phyloP scores from a whole-genome alignment of 53 echinoderm and acorn worm species.

The Henricia sp. region DNA sequence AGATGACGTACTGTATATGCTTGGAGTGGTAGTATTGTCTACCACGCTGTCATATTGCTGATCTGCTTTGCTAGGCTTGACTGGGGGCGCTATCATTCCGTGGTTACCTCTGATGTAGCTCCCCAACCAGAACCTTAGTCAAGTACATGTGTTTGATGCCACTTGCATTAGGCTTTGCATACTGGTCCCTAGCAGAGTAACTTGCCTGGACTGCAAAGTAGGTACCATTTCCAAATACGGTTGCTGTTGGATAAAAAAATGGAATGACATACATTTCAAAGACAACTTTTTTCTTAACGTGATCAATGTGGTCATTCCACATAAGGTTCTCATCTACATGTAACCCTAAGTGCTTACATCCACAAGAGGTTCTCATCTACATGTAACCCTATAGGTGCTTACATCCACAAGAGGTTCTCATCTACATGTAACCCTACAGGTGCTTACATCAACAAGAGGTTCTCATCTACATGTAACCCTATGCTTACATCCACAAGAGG shows the following conservation, averaged over 20 bases:
- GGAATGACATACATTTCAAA: not conserved
- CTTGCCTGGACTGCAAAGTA: conserved; percentile 49
- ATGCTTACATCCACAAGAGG: no score
- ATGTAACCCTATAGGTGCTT: no score
- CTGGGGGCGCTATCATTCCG: not conserved
- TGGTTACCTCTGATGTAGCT: conserved; percentile 1
- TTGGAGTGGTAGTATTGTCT: conserved; percentile 8
- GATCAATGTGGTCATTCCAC: no score
- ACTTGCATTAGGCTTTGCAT: conserved; percentile 21
- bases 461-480: no score
- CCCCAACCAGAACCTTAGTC: conserved; percentile 47
- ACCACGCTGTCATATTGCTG: conserved; percentile 38
- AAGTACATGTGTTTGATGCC: conserved; percentile 39
- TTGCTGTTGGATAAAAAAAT: not conserved
- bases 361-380: no score
- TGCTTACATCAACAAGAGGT: no score
- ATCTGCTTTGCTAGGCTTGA: conserved; percentile 1
- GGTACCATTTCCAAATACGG: conserved; percentile 29
- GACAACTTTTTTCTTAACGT: no score
- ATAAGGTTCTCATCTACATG: no score
- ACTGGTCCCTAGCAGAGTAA: conserved; percentile 13
- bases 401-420: no score
- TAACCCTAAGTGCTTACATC: no score
- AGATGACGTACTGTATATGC: conserved; percentile 47
- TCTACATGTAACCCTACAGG: no score